Evolutionary conservation across 1,140 invertebrate species (phyloP).

Genomic region (Lepidurus arcticus): DNA sequence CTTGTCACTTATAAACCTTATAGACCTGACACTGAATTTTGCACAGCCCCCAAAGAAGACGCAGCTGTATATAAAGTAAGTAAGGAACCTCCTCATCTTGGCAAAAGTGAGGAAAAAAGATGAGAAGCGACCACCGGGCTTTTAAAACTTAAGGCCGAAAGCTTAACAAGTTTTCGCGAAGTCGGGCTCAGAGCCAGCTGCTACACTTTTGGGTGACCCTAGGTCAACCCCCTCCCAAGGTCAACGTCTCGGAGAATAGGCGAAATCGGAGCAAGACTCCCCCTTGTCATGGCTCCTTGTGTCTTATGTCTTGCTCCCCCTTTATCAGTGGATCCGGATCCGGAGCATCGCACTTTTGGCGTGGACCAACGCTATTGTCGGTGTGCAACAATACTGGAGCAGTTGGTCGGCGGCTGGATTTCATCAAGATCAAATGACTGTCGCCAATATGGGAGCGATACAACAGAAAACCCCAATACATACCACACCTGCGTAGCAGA

Average conservation of each 20-base stretch:
- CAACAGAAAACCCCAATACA: background rate
- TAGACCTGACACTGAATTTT: background rate
- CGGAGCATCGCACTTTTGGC: background rate
- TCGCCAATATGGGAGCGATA: background rate
- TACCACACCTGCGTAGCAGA: background rate
- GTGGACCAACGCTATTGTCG: background rate
- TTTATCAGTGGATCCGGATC: background rate
- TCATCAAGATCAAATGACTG: background rate
- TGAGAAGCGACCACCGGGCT: background rate
- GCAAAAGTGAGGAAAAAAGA: background rate
- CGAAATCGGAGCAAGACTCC: background rate
- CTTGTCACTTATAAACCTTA: background rate
- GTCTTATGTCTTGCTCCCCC: background rate
- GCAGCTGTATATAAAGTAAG: background rate
- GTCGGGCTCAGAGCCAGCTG: slow-evolving; percentile 4
- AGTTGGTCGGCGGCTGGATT: background rate
- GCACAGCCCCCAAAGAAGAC: background rate
- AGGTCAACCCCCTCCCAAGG: background rate
- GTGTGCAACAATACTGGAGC: background rate
- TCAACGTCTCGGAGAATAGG: background rate
- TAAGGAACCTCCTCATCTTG: background rate
- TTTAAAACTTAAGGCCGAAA: background rate
- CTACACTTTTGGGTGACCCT: background rate
- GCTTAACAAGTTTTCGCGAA: background rate
- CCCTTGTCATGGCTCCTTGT: background rate